Base-by-base conservation (phyloP, 1,140 invertebrate species). In the Hyphantria cunea region DNA sequence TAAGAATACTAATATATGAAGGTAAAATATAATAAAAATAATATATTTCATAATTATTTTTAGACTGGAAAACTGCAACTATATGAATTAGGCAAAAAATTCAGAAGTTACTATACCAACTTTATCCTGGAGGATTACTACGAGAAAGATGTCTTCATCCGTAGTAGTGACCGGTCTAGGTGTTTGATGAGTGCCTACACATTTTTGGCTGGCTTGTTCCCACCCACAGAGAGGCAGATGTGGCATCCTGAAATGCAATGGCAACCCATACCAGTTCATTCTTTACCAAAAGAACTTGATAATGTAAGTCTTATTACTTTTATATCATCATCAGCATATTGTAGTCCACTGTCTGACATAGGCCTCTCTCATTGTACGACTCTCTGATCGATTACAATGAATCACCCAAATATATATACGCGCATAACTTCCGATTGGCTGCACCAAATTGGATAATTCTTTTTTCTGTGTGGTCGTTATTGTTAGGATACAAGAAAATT, bases 251-350 rank as follows among this genome's bases (percentile, higher is more conserved):
- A 94, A 45, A 88, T 98, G 44, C 75, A 86, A 0, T 99, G 97
- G 97, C 96, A 96, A 72, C 97, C 97, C 0, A 94, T 98, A 72
- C 96, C 97, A 0, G 94, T 98, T 11, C 95, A 97, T 84, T 94
- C 95, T 5, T 84, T 94, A 41, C 94, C 95, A 0, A 92, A 92
- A 49, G 66, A 92, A 15, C 71, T 93, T 37, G 96, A 97, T 83
- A 93, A 94, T 81, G 96, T 97, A 92, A 89, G 86, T 89, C 34
- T 11, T 17, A 8, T 3, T 5, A 3, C 17, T 5, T 25, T 25
- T 25, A 25, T 25, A 25, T 25, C 17, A 25, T 25, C 17, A 25
- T 3, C 17, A 25, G 17, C 17, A 3, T 25, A 3, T 25, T 3
- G 5, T 25, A 25, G 17, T 25, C 17, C 17, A 25, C 17, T 25